These are phyloP conservation scores for Larimichthys polyactis DNA, from an alignment of 2,113 vertebrate genomes.

Conservation along the genomic window DNA sequence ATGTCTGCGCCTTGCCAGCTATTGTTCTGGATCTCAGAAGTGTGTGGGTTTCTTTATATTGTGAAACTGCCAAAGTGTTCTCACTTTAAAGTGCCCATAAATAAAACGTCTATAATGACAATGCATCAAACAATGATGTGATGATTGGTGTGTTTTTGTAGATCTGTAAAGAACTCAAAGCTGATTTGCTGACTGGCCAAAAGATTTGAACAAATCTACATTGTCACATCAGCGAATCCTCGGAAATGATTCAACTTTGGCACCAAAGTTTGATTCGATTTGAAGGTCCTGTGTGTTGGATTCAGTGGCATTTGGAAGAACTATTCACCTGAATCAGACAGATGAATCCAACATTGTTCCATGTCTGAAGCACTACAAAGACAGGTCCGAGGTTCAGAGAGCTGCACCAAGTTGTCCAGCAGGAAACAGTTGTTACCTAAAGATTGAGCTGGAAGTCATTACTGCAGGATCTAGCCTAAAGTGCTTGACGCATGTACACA, in stretches of 20 bases:
- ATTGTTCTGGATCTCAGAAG: neutral
- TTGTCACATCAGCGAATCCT: no score
- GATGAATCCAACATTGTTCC: neutral
- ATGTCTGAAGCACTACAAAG: neutral
- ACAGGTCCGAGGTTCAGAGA: neutral
- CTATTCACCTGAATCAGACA: no score
- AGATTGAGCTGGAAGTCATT: constrained; percentile 74
- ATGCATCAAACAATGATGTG: no score
- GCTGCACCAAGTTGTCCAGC: constrained; percentile 2
- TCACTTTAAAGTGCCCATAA: neutral
- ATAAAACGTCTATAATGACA: no score
- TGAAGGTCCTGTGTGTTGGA: no score
- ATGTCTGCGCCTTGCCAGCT: neutral
- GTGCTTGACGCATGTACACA: constrained; percentile 21
- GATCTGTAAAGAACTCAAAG: no score
- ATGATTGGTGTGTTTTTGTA: no score
- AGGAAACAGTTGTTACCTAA: constrained; percentile 53
- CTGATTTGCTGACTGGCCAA: no score
- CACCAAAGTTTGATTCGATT: no score
- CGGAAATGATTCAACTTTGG: no score
- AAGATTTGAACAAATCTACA: no score
- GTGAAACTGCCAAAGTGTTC: neutral
- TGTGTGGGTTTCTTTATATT: neutral
- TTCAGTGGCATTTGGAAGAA: no score
- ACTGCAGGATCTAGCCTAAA: constrained; percentile 22